These are phyloP conservation scores for Bellardia pandia DNA, from an alignment of 2,888 invertebrate genomes.

Conservation along the genomic window DNA sequence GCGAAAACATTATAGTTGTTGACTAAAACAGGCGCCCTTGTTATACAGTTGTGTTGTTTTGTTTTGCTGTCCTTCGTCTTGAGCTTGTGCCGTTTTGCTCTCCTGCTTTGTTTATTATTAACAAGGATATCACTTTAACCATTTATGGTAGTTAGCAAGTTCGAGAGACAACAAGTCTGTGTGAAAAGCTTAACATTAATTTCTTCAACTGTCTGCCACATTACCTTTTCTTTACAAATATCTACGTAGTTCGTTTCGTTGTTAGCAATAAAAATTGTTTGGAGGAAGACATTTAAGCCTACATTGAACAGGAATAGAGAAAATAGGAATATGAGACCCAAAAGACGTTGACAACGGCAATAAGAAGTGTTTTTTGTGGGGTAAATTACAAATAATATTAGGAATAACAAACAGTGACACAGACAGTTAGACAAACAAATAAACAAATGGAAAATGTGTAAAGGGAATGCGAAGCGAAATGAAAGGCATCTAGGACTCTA, in stretches of 20 bases:
- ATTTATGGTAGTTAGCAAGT: slow-evolving; percentile 38
- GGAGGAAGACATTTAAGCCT: neutral
- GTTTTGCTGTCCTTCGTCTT: neutral
- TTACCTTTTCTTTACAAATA: neutral
- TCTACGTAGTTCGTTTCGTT: neutral
- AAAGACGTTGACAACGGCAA: neutral
- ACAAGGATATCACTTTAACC: slow-evolving; percentile 38
- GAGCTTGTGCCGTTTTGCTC: neutral
- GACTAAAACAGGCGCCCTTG: slow-evolving; percentile 17
- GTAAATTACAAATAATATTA: slow-evolving; percentile 21
- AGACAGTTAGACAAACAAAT: neutral
- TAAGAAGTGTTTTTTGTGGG: neutral
- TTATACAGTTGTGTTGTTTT: neutral
- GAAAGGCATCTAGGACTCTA: slow-evolving; percentile 7
- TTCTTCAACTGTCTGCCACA: neutral
- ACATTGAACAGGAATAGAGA: neutral
- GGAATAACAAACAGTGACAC: neutral
- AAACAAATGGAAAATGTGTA: slow-evolving; percentile 14
- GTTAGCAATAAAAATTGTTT: neutral
- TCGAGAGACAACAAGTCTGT: slow-evolving; percentile 56
- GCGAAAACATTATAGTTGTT: neutral
- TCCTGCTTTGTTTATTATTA: slow-evolving; percentile 18
- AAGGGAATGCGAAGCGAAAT: neutral
- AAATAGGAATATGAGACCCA: neutral
- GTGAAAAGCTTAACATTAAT: slow-evolving; percentile 25